These are phyloP conservation scores for Atrichornis clamosus DNA, from an alignment of 2,113 vertebrate species.

Conservation along the genomic window DNA sequence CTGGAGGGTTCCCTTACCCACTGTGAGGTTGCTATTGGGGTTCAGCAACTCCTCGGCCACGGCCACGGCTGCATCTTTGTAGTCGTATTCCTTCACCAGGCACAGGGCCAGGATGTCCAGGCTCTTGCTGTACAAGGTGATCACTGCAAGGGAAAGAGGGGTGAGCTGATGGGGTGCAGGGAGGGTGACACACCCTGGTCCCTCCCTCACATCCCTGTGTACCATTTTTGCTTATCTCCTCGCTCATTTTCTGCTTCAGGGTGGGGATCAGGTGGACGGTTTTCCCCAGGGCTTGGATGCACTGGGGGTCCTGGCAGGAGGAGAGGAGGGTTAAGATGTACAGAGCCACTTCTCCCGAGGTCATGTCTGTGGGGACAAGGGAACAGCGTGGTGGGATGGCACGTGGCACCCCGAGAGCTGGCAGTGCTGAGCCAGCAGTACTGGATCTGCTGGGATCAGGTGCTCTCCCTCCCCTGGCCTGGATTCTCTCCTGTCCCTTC, in stretches of 20 bases:
- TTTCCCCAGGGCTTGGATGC: not conserved
- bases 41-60: not conserved
- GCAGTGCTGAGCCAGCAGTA: not conserved
- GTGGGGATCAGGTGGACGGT: not conserved
- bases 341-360: not conserved
- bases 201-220: not conserved
- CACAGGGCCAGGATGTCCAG: not conserved
- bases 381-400: not conserved
- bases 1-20: not conserved
- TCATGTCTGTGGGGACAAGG: not conserved
- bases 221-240: not conserved
- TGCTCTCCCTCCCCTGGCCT: not conserved
- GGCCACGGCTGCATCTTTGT: not conserved
- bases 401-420: not conserved
- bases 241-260: not conserved
- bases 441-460: not conserved
- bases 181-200: not conserved
- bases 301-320: not conserved
- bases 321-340: not conserved
- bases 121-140: not conserved
- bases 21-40: rapidly evolving
- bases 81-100: not conserved
- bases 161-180: not conserved
- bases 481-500: not conserved
- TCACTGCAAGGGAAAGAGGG: not conserved